These are phyloP conservation scores for Donacobius atricapilla DNA, from an alignment of 2,113 vertebrate genomes.

Conservation along the genomic window DNA sequence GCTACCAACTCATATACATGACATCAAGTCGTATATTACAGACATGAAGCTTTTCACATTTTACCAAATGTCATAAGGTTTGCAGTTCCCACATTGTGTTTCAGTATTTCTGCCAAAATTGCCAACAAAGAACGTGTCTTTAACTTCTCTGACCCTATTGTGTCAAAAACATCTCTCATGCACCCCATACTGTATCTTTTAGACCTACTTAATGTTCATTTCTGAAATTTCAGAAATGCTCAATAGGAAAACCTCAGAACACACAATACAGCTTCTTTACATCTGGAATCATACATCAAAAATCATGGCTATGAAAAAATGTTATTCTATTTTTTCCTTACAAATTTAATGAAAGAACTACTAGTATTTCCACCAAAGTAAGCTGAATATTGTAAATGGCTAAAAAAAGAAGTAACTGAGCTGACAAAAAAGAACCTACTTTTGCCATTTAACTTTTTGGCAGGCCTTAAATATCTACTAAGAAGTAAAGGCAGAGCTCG, in stretches of 20 bases:
- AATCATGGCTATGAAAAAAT: not conserved
- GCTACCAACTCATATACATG: constrained; percentile 77
- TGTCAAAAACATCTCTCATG: constrained; percentile 76
- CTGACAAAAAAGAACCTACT: not conserved
- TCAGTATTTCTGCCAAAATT: constrained; percentile 74
- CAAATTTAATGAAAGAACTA: not conserved
- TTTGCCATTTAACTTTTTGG: not conserved
- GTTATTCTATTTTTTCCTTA: not conserved
- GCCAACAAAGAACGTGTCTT: constrained; percentile 71
- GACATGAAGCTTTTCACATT: constrained; percentile 70
- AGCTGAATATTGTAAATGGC: not conserved
- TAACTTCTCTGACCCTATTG: constrained; percentile 77
- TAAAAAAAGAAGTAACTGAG: not conserved
- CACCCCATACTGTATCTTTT: constrained; percentile 59
- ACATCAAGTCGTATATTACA: constrained; percentile 79
- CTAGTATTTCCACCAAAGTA: constrained; percentile 10
- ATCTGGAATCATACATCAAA: constrained; percentile 69
- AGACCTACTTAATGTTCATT: constrained; percentile 63
- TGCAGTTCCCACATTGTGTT: constrained; percentile 65
- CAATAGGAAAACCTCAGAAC: constrained; percentile 60
- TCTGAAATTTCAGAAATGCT: constrained; percentile 73
- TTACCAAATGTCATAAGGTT: constrained; percentile 68
- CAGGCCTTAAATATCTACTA: not conserved
- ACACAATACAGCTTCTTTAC: constrained; percentile 38
- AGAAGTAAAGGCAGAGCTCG: not conserved